Conservation (phyloP, 2,888 invertebrate species). For the Pilophorus perplexus region DNA sequence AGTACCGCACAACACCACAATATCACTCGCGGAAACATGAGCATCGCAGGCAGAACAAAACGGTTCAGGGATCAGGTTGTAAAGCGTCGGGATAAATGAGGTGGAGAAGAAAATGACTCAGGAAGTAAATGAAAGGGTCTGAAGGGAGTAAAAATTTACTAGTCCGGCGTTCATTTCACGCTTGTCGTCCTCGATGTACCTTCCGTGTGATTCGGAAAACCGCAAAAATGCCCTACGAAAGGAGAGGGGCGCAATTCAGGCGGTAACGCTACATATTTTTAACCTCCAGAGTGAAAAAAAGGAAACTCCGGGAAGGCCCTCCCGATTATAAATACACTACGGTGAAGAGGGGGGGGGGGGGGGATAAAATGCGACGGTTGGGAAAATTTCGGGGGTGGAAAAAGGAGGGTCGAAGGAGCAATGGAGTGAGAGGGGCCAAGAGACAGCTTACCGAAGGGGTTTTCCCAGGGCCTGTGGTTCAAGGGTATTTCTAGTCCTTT, state of each 20-base stretch:
- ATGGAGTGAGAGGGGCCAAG: no score
- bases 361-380: no score
- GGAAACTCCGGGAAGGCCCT: neutral
- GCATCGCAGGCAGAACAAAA: no score
- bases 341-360: no score
- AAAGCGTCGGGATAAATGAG: no score
- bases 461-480: neutral
- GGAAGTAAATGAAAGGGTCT: conserved; percentile 2
- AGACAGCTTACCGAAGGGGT: no score
- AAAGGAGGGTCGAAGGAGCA: no score
- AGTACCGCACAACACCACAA: no score
- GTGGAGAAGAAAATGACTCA: neutral
- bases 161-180: conserved; percentile 20
- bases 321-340: no score
- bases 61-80: no score
- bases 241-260: neutral
- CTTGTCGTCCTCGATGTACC: conserved; percentile 6
- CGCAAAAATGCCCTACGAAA: neutral
- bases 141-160: neutral
- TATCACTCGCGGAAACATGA: neutral
- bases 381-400: neutral
- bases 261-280: conserved; percentile 32
- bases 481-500: conserved; percentile 32
- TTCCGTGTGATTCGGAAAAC: neutral
- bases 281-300: neutral